These are phyloP conservation scores for Pyrrhosoma nymphula DNA, from an alignment of 2,888 invertebrate genomes.

Conservation along the genomic window DNA sequence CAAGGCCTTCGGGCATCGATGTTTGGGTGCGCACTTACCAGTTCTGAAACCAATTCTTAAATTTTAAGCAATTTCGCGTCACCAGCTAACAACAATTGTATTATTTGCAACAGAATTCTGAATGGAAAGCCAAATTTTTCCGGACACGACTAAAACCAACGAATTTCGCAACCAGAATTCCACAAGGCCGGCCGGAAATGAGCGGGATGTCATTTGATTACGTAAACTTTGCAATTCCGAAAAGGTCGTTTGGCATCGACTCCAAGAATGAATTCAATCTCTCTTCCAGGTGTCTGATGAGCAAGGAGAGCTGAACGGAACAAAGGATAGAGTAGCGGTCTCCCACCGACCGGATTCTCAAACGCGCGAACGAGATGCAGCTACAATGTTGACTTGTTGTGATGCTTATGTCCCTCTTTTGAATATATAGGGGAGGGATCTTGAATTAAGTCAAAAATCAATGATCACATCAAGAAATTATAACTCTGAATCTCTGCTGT, in stretches of 20 bases:
- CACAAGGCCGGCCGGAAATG: background rate
- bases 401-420: too few species aligned
- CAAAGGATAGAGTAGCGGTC: background rate
- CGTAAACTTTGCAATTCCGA: background rate
- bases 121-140: background rate
- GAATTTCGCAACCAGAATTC: background rate
- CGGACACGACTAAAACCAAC: background rate
- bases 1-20: too few species aligned
- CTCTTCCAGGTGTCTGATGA: background rate
- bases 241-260: background rate
- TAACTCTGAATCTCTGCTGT: too few species aligned
- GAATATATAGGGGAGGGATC: too few species aligned
- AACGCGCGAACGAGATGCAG: background rate
- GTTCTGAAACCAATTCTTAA: too few species aligned
- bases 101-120: too few species aligned
- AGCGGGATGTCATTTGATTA: background rate
- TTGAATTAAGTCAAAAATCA: too few species aligned
- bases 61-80: too few species aligned
- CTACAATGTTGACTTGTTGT: background rate
- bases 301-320: background rate
- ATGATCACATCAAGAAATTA: too few species aligned
- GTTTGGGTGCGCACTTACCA: too few species aligned
- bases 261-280: background rate
- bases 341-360: background rate
- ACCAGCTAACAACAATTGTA: too few species aligned